Evolutionary conservation across 2,888 invertebrate genomes (phyloP).

Genomic region (Dolomedes plantarius): DNA sequence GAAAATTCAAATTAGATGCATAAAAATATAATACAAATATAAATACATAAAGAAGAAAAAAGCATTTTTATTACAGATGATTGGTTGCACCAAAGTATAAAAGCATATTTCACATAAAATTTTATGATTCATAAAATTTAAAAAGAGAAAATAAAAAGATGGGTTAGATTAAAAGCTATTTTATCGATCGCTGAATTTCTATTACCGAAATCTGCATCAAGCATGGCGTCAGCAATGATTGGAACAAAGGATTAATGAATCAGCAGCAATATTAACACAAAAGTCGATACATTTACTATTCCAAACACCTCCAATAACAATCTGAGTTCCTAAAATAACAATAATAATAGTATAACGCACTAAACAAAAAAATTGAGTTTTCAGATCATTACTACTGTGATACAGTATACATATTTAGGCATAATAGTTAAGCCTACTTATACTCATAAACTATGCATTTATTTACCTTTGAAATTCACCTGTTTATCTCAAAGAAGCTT

Average conservation of each 20-base stretch:
- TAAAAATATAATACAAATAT: no score
- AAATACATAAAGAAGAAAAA: no score
- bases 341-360: background rate
- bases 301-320: conserved; percentile 9
- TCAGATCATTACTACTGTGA: background rate
- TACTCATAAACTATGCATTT: conserved; percentile 14
- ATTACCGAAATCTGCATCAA: conserved; percentile 14
- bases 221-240: conserved; percentile 14
- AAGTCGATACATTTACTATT: conserved; percentile 9
- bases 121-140: background rate
- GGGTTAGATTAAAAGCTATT: background rate
- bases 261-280: conserved; percentile 12
- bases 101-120: background rate
- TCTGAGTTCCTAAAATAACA: background rate
- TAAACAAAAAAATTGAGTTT: background rate
- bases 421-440: conserved; percentile 61
- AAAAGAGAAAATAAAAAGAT: background rate
- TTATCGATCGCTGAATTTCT: conserved; percentile 6
- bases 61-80: background rate
- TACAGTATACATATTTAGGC: conserved; percentile 15
- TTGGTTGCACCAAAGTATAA: background rate
- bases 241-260: conserved; percentile 16
- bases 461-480: conserved; percentile 37
- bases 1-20: no score
- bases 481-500: conserved; percentile 25